Evolutionary conservation across 1,140 invertebrate species (phyloP).

Genomic region (Conus betulinus): DNA sequence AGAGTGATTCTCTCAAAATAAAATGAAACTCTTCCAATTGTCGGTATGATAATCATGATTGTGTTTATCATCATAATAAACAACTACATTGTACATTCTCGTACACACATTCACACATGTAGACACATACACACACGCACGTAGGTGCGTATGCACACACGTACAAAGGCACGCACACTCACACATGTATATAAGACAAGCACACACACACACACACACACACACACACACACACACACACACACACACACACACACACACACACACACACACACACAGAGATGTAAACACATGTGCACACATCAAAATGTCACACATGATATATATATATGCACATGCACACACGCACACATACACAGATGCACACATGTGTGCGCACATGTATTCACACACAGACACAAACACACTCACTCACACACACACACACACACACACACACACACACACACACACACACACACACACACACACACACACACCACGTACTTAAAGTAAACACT

Average conservation of each 20-base stretch:
- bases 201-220: background rate
- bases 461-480: background rate
- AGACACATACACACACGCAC: no score
- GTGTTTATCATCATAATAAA: no score
- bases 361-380: background rate
- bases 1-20: no score
- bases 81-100: no score
- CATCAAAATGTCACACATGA: background rate
- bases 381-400: background rate
- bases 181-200: no score
- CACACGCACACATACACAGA: background rate
- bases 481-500: no score
- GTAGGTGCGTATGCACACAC: background rate
- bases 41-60: no score
- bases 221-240: slow-evolving; percentile 1
- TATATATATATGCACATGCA: background rate
- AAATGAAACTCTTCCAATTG: no score
- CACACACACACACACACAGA: background rate
- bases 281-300: background rate
- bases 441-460: slow-evolving; percentile 12
- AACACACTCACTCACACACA: background rate
- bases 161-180: no score
- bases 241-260: background rate
- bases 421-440: background rate
- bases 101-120: no score